Conservation (phyloP, 2,797 vertebrate genomes). For the Jordanella pulchra region DNA sequence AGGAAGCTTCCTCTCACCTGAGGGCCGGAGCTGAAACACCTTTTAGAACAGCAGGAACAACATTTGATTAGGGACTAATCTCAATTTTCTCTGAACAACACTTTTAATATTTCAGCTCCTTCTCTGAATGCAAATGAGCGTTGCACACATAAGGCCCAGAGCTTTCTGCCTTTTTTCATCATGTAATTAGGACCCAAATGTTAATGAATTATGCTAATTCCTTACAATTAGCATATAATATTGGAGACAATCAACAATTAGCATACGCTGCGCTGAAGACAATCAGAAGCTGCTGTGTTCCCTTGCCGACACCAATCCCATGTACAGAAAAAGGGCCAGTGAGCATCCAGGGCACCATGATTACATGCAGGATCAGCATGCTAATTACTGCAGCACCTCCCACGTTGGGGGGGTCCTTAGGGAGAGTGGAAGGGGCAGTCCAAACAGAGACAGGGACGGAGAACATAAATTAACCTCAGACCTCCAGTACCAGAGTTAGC, state of each 20-base stretch:
- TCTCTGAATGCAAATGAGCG: slow-evolving; percentile 75
- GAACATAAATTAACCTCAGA: slow-evolving; percentile 9
- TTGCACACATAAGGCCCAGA: slow-evolving; percentile 65
- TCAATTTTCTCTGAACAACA: slow-evolving; percentile 71
- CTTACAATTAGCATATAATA: slow-evolving; percentile 83
- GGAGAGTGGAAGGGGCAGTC: background rate
- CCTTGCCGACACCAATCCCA: slow-evolving; percentile 66
- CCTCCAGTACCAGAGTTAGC: slow-evolving; percentile 1
- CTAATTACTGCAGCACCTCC: slow-evolving; percentile 60
- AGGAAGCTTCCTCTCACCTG: slow-evolving; percentile 71
- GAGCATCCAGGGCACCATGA: slow-evolving; percentile 45
- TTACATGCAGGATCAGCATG: slow-evolving; percentile 66
- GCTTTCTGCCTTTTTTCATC: slow-evolving; percentile 67
- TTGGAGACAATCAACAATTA: slow-evolving; percentile 84
- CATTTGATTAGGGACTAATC: slow-evolving; percentile 79
- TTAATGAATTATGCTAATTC: slow-evolving; percentile 87
- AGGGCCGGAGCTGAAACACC: slow-evolving; percentile 61
- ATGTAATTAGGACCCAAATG: slow-evolving; percentile 84
- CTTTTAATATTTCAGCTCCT: slow-evolving; percentile 74
- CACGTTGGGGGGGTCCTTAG: background rate
- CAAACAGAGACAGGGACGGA: background rate
- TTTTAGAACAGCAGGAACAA: slow-evolving; percentile 71
- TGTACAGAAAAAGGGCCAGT: slow-evolving; percentile 50
- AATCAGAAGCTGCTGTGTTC: slow-evolving; percentile 72
- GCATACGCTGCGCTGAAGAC: slow-evolving; percentile 79